Evolutionary conservation across 1,140 invertebrate species (phyloP).

Genomic region (Gerris buenoi): DNA sequence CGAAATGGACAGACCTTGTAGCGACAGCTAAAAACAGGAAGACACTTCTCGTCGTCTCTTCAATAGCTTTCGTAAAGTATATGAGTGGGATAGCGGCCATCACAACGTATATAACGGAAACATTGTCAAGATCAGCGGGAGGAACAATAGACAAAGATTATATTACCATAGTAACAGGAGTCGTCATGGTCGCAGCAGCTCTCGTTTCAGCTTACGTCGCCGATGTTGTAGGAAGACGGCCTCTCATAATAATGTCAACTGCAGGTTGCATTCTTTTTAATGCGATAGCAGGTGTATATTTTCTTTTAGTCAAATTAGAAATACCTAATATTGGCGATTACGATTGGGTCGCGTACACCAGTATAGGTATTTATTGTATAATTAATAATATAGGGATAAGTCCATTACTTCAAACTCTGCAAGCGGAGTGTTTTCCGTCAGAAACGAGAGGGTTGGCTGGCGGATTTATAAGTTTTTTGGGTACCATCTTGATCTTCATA

Average conservation of each 20-base stretch:
- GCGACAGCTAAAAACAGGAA: slow-evolving; percentile 10
- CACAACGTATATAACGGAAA: slow-evolving; percentile 28
- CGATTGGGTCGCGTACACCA: slow-evolving; percentile 27
- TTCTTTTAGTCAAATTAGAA: not conserved
- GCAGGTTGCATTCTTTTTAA: slow-evolving; percentile 11
- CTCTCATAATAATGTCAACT: slow-evolving; percentile 31
- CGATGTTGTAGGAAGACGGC: slow-evolving; percentile 28
- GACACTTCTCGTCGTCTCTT: slow-evolving; percentile 14
- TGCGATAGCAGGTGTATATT: slow-evolving; percentile 4
- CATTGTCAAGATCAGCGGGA: slow-evolving; percentile 31
- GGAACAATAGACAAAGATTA: slow-evolving; percentile 15
- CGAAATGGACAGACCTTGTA: slow-evolving; percentile 15
- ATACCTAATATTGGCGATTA: slow-evolving; percentile 3
- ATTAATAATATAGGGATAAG: slow-evolving; percentile 31
- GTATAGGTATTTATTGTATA: slow-evolving; percentile 29
- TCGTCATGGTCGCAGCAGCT: slow-evolving; percentile 24
- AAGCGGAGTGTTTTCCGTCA: slow-evolving; percentile 33
- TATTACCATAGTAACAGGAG: slow-evolving; percentile 27
- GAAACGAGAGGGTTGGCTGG: slow-evolving; percentile 33
- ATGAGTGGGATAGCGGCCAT: slow-evolving; percentile 17
- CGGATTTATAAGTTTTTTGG: slow-evolving; percentile 30
- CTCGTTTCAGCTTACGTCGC: slow-evolving; percentile 26
- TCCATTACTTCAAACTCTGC: slow-evolving; percentile 31
- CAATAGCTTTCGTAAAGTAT: slow-evolving; percentile 14
- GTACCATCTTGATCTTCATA: slow-evolving; percentile 28